Conservation (phyloP, 92 coral and sea anemone species). For the Parazoanthus swiftii region DNA sequence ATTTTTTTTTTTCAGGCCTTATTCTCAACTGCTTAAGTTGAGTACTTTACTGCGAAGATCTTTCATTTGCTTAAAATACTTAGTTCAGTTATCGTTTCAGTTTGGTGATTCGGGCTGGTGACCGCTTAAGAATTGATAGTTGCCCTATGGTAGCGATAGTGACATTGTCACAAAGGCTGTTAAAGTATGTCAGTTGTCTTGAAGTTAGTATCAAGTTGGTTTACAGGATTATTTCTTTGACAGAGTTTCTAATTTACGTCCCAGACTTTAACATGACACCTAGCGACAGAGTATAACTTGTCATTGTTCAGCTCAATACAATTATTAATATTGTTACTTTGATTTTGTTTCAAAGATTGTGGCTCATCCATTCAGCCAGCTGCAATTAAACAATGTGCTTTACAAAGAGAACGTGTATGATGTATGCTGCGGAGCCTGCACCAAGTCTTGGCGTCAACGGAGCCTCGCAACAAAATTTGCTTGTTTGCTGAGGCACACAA, state of each 20-base stretch:
- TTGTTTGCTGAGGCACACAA: slow-evolving; percentile 52
- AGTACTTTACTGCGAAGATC: too few relatives aligned
- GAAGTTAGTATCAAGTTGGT: not conserved
- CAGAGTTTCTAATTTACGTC: not conserved
- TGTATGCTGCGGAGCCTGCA: slow-evolving; percentile 24
- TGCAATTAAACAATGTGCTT: slow-evolving; percentile 51
- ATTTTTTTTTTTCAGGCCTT: too few relatives aligned
- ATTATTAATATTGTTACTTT: too few relatives aligned
- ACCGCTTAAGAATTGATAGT: too few relatives aligned
- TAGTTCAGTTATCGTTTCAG: too few relatives aligned
- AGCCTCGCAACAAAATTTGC: slow-evolving; percentile 25
- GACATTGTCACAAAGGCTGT: not conserved
- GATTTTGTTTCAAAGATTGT: slow-evolving; percentile 44
- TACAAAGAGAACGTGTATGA: slow-evolving; percentile 43
- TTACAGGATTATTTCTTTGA: not conserved
- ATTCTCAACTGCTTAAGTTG: too few relatives aligned
- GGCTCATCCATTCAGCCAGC: slow-evolving; percentile 65
- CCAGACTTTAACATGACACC: not conserved
- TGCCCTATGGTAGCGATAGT: too few relatives aligned
- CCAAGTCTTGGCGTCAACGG: slow-evolving; percentile 49
- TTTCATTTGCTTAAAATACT: too few relatives aligned
- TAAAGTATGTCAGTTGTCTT: not conserved
- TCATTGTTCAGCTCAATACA: not conserved
- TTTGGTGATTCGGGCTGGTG: too few relatives aligned
- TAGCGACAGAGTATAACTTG: not conserved